A percentile compares a stretch with the other conserved stretches of the same genome.
These are phyloP conservation scores for Zosterops borbonicus DNA, from an alignment of 2,113 vertebrate genomes.

Conservation along the genomic window DNA sequence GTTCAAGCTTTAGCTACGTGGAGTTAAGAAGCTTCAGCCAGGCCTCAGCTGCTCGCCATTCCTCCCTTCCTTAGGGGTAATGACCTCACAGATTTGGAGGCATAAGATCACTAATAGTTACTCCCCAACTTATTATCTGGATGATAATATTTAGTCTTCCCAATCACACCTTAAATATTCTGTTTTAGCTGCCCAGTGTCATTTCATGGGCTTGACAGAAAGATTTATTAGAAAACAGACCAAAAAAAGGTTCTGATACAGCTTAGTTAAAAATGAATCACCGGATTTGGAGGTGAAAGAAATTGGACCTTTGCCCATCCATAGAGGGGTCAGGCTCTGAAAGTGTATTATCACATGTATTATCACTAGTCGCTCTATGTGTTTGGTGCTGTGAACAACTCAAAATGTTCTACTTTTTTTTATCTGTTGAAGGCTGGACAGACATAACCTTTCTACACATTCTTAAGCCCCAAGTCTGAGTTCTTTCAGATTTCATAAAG, in stretches of 20 bases:
- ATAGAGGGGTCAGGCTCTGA: neutral
- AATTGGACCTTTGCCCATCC: neutral
- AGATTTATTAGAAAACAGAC: neutral
- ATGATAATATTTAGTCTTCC: neutral
- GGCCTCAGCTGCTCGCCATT: neutral
- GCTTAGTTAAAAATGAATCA: neutral
- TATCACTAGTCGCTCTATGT: neutral
- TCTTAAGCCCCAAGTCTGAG: neutral
- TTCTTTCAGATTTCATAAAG: neutral
- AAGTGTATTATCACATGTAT: neutral
- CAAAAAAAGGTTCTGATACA: neutral
- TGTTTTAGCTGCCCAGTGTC: neutral
- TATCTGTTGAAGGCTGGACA: neutral
- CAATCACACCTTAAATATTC: neutral
- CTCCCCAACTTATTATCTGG: neutral
- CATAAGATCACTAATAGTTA: neutral
- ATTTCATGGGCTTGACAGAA: neutral
- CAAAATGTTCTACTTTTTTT: neutral
- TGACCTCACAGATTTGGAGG: neutral
- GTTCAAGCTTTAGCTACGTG: neutral
- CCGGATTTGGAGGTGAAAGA: neutral
- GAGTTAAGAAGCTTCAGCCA: neutral
- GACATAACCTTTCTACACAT: neutral
- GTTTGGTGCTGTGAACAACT: neutral
- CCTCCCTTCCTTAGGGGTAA: neutral